These are phyloP conservation scores for Aphelocoma coerulescens DNA, from an alignment of 2,113 vertebrate genomes.

Conservation along the genomic window DNA sequence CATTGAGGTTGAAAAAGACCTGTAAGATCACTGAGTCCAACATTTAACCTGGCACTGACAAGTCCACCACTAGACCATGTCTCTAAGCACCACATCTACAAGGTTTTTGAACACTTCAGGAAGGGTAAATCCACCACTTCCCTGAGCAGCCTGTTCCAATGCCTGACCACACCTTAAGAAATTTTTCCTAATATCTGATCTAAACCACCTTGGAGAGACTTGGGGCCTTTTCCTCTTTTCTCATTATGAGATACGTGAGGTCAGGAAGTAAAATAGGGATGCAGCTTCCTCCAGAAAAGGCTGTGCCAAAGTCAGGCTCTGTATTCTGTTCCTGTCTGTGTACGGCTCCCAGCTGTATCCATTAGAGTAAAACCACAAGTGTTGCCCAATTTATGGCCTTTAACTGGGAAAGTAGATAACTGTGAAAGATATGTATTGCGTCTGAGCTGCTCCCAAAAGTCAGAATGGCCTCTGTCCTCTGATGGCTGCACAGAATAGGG, in stretches of 20 bases:
- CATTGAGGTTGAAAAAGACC: background rate
- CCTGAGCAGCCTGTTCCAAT: background rate
- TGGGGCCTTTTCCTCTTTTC: background rate
- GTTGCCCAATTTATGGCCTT: background rate
- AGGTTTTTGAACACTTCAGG: background rate
- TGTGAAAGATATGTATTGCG: background rate
- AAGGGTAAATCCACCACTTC: background rate
- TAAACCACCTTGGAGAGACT: background rate
- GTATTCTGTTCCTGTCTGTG: background rate
- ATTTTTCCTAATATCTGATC: rapidly evolving
- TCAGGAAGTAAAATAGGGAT: background rate
- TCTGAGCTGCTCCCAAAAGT: background rate
- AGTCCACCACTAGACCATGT: background rate
- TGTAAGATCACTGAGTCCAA: no score
- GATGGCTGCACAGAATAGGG: background rate
- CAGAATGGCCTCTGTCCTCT: background rate
- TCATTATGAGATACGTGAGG: background rate
- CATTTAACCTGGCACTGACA: background rate
- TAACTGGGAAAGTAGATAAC: background rate
- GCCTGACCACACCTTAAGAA: background rate
- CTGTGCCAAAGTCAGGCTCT: background rate
- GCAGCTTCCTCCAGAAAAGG: background rate
- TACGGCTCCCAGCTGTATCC: background rate
- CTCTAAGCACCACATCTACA: background rate
- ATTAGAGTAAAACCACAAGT: background rate